These are phyloP conservation scores for Columba guinea DNA, from an alignment of 2,797 vertebrate genomes.

Conservation along the genomic window DNA sequence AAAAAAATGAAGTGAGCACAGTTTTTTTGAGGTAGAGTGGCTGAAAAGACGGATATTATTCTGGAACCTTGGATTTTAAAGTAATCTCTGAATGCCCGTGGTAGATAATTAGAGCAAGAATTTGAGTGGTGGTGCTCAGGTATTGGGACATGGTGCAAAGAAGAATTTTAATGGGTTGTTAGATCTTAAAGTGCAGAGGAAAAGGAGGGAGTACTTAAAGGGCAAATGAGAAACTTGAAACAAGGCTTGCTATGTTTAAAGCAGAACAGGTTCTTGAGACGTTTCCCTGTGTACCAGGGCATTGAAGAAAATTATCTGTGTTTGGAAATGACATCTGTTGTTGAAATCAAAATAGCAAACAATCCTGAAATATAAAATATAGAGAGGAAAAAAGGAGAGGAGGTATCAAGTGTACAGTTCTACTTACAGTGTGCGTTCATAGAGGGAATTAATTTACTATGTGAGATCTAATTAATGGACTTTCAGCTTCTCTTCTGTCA, in stretches of 20 bases:
- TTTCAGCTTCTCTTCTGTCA: background rate
- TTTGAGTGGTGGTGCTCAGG: background rate
- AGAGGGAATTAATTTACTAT: background rate
- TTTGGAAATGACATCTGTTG: slow-evolving; percentile 1
- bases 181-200: background rate
- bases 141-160: background rate
- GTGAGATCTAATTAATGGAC: background rate
- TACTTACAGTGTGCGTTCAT: background rate
- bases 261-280: background rate
- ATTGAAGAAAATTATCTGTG: background rate
- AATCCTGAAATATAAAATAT: background rate
- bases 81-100: background rate
- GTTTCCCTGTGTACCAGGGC: background rate
- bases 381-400: background rate
- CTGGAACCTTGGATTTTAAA: background rate
- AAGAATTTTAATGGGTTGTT: background rate
- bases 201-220: background rate
- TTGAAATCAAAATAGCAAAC: slow-evolving; percentile 18
- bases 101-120: background rate
- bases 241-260: background rate
- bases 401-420: background rate
- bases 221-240: background rate
- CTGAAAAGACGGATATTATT: background rate
- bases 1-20: background rate
- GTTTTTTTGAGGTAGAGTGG: background rate